phyloP scores from a whole-genome alignment of 2,113 vertebrate species.

The Pitta sordida region DNA sequence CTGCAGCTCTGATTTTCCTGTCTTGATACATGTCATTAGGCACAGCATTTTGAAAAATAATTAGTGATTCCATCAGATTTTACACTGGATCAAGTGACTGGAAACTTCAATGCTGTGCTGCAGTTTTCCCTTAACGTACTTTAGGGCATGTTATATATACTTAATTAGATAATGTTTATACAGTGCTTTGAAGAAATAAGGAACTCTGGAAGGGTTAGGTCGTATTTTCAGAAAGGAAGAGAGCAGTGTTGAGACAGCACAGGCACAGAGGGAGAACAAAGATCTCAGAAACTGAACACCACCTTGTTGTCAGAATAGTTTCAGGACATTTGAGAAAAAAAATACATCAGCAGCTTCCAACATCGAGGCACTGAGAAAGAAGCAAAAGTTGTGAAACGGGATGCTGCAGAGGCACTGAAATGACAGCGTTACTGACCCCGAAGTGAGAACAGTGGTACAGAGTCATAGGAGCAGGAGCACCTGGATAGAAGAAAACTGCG shows the following conservation, averaged over 20 bases:
- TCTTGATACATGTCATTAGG: background rate
- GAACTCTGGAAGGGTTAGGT: background rate
- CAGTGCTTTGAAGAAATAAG: slow-evolving; percentile 44
- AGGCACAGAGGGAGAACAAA: background rate
- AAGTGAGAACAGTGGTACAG: background rate
- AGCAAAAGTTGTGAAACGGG: background rate
- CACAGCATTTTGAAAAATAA: slow-evolving; percentile 50
- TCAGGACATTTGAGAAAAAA: background rate
- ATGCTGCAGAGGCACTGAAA: background rate
- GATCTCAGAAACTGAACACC: background rate
- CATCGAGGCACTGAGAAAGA: background rate
- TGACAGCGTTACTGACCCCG: background rate
- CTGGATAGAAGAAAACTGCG: background rate
- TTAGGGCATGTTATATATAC: slow-evolving; percentile 55
- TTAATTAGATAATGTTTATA: slow-evolving; percentile 64
- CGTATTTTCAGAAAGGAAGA: background rate
- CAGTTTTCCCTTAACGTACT: background rate
- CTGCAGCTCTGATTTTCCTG: background rate
- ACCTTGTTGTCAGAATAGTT: slow-evolving; percentile 13
- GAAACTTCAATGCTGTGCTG: slow-evolving; percentile 22
- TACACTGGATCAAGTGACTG: slow-evolving; percentile 38
- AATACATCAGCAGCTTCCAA: background rate
- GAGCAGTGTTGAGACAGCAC: background rate
- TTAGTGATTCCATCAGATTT: slow-evolving; percentile 54
- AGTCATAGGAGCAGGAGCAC: background rate